Evolutionary conservation across 2,797 vertebrate genomes (phyloP), one percentile per base, ranked within the genome.

Genomic region (Tolypeutes matacus): DNA sequence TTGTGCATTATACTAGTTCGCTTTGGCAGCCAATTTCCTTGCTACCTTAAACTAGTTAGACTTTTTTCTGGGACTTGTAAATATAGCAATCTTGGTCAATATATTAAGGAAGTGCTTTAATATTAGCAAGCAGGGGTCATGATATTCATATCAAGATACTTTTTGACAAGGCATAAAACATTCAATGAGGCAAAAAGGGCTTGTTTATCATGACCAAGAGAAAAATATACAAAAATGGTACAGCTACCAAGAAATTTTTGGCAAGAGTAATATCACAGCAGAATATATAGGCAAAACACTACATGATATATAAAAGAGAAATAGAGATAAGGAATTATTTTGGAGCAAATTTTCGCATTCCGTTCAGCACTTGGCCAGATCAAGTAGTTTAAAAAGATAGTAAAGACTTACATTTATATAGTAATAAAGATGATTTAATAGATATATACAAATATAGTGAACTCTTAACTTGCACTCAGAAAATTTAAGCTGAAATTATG

Each of bases 241-340:
- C 0, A 76, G 2, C 8, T 92, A 7, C 29, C 53, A 80, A 93
- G 17, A 95, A 86, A 84, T 5, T 81, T 69, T 85, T 81, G 29
- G n/a, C 46, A 77, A 58, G 15, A 42, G 15, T 56, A 81, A 92
- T 90, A 86, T 29, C 49, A 82, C 1, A 84, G 20, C 6, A 64
- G 96, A 90, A 46, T 64, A 34, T 77, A 10, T 67, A 20, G 85
- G 62, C 42, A 3, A 92, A 72, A 89, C 91, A 31, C 12, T 58
- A 29, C 3, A 29, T 20, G 20, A 65, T 25, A 31, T 53, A 86
- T 7, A 67, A n/a, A 77, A 82, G 17, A 72, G 29, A 93, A 88
- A 70, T 82, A 72, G n/a, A 81, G 21, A 3, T 58, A 51, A 7
- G 65, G 31, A 42, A 25, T 18, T 86, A 75, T 86, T 76, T 84